Base-by-base conservation (phyloP, 2,888 invertebrate species). In the Zootermopsis nevadensis region DNA sequence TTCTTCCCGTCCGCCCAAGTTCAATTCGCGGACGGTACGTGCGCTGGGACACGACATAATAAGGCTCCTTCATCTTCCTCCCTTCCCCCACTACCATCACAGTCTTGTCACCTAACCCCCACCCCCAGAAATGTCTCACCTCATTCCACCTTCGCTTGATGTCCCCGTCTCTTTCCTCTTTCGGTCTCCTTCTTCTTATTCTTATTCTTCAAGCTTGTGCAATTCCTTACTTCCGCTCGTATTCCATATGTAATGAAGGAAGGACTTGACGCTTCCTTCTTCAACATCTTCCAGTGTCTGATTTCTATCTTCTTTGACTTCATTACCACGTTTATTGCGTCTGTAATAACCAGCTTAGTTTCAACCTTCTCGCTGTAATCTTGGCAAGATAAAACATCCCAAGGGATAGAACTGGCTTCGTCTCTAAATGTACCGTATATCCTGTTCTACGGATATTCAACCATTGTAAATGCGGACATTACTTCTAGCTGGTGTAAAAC, bases 61-160 rank as follows among this genome's bases (percentile, higher is more conserved):
- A 77, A 77, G 77, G 33, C 77, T 55, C 77, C 77, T 77, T 31
- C 77, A 77, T 77, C 77, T 48, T 77, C 31, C 33, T 42, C 76
- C 76, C 76, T n/a, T 22, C 27, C 42, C n/a, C 60, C 15, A 15
- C 48, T 12, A 12, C 48, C 48, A 8, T 24, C 7, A 10, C 24
- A 33, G 30, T 22, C 69, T 69, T 33, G 69, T 33, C 69, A 33
- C 31, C 22, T 19, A 22, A 31, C 69, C 27, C 69, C 33, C 69
- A 33, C 22, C 69, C 69, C 31, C 69, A 22, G 0, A 22, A 30
- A 69, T 12, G 33, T 69, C 33, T 33, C 69, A 69, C 69, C 69
- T 33, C 30, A 69, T 33, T 33, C 69, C 22, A 7, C 33, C 15
- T 69, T 33, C 22, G 33, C 69, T 69, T 60, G 60, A 60, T 60